Conservation (phyloP, 1,140 invertebrate species). For the Bombus huntii region DNA sequence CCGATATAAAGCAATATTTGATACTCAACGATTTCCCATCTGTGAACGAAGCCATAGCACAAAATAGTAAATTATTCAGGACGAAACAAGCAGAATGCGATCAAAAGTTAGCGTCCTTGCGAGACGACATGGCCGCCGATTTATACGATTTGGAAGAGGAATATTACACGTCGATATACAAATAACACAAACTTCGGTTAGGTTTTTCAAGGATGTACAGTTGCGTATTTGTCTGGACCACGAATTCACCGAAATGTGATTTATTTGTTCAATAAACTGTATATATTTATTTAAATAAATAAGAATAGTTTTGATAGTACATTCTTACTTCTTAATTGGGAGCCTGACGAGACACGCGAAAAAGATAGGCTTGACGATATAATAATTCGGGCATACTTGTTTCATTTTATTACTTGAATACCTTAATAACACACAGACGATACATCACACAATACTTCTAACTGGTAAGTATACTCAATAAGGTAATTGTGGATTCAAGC, state of each 20-base stretch:
- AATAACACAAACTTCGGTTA: constrained; percentile 81
- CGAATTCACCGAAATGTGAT: constrained; percentile 37
- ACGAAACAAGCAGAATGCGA: constrained; percentile 96
- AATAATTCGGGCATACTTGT: constrained; percentile 71
- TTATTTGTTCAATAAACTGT: constrained; percentile 52
- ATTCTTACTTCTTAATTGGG: neutral
- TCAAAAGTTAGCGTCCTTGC: constrained; percentile 94
- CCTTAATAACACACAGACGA: constrained; percentile 76
- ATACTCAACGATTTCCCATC: constrained; percentile 98
- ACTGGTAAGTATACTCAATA: constrained; percentile 75
- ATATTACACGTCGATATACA: constrained; percentile 97
- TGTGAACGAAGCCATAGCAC: constrained; percentile 96
- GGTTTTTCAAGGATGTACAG: constrained; percentile 1
- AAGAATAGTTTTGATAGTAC: constrained; percentile 67
- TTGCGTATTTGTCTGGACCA: constrained; percentile 33
- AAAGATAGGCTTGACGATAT: constrained; percentile 23
- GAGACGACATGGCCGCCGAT: constrained; percentile 97
- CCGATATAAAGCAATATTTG: constrained; percentile 97
- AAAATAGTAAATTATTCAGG: constrained; percentile 94
- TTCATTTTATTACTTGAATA: constrained; percentile 77
- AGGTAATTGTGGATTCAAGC: constrained; percentile 71
- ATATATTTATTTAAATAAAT: constrained; percentile 71
- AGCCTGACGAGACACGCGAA: constrained; percentile 15
- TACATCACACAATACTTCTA: constrained; percentile 80
- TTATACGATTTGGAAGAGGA: constrained; percentile 98